A percentile compares a stretch with the other conserved stretches of the same genome.
Evolutionary conservation across 2,888 invertebrate species (phyloP).

Genomic region (Apeira syringaria): DNA sequence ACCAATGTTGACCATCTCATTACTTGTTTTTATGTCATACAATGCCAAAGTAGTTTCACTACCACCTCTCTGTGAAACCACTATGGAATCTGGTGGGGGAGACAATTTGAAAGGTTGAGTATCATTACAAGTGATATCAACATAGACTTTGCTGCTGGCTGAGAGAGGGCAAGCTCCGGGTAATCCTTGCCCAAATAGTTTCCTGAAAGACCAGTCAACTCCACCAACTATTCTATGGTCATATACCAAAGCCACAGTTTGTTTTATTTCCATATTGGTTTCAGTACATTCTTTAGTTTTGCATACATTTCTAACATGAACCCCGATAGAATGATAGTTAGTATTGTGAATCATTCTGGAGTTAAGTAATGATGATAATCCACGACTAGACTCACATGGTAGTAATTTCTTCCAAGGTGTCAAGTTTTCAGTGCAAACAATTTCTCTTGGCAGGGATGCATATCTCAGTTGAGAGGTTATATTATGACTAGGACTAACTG

Average conservation of each 20-base stretch:
- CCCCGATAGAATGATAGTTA: conserved; percentile 94
- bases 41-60: conserved; percentile 86
- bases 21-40: conserved; percentile 85
- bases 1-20: conserved; percentile 87
- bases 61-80: conserved; percentile 87
- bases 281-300: conserved; percentile 81
- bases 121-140: conserved; percentile 88
- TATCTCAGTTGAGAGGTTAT: conserved; percentile 87
- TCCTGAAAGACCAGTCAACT: conserved; percentile 93
- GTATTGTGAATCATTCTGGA: conserved; percentile 96
- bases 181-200: conserved; percentile 93
- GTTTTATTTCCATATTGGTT: conserved; percentile 90
- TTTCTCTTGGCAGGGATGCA: conserved; percentile 96
- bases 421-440: conserved; percentile 99
- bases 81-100: conserved; percentile 83
- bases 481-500: conserved; percentile 71
- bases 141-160: conserved; percentile 89
- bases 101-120: conserved; percentile 85
- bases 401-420: conserved; percentile 99
- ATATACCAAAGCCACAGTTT: conserved; percentile 94
- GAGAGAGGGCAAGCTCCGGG: conserved; percentile 93
- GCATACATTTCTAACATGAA: conserved; percentile 93
- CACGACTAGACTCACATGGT: conserved; percentile 96
- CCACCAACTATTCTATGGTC: conserved; percentile 88
- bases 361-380: conserved; percentile 94